phyloP scores from a whole-genome alignment of 2,888 invertebrate genomes.

The Lysandra coridon region DNA sequence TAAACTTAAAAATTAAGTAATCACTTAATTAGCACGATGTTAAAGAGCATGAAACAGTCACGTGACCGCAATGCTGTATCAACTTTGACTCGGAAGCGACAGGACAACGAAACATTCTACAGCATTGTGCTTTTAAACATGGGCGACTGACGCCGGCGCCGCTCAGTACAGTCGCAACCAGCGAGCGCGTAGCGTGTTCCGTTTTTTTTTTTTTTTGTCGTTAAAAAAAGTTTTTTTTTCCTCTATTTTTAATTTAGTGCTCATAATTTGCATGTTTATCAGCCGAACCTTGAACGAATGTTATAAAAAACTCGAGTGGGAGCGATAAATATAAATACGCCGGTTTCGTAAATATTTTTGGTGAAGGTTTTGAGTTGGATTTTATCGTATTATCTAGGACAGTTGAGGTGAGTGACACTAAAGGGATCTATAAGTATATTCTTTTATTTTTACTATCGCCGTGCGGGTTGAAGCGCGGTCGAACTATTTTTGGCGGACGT shows the following conservation, averaged over 20 bases:
- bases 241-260: conserved; percentile 38
- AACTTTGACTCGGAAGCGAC: conserved; percentile 46
- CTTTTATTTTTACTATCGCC: conserved; percentile 65
- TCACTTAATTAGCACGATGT: conserved; percentile 2
- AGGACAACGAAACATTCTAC: conserved; percentile 58
- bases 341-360: conserved; percentile 31
- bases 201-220: conserved; percentile 34
- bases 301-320: conserved; percentile 56
- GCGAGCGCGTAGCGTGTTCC: conserved; percentile 62
- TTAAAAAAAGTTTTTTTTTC: conserved; percentile 12
- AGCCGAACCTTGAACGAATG: conserved; percentile 44
- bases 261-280: conserved; percentile 37
- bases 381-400: conserved; percentile 52
- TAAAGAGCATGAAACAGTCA: not conserved
- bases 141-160: conserved; percentile 57
- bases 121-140: conserved; percentile 67
- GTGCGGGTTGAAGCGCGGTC: conserved; percentile 60
- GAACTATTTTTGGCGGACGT: conserved; percentile 71
- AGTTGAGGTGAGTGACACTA: conserved; percentile 71
- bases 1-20: not conserved
- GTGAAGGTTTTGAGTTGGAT: conserved; percentile 63
- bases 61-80: conserved; percentile 24
- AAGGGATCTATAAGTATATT: conserved; percentile 52
- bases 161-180: conserved; percentile 68
- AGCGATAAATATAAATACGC: conserved; percentile 30